These are phyloP conservation scores for Teleogryllus oceanicus DNA, from an alignment of 2,888 invertebrate genomes.

Conservation along the genomic window DNA sequence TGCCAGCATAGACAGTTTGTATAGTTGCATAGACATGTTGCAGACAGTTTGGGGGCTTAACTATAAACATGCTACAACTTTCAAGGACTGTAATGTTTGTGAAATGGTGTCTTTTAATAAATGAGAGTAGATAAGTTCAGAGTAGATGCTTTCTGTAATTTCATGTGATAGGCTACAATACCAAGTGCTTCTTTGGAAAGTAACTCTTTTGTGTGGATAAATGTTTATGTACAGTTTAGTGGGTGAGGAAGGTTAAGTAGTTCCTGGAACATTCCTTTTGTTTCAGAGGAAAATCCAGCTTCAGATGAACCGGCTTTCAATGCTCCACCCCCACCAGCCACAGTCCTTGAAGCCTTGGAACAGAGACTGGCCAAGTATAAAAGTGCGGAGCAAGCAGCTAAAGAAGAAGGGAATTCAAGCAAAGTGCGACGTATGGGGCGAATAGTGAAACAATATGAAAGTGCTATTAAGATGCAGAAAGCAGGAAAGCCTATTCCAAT, in stretches of 20 bases:
- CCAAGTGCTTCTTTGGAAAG: too few relatives aligned
- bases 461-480: conserved; percentile 74
- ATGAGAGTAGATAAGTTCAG: too few relatives aligned
- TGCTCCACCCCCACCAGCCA: conserved; percentile 44
- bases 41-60: too few relatives aligned
- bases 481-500: conserved; percentile 69
- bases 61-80: background rate
- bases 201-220: background rate
- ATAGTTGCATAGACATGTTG: too few relatives aligned
- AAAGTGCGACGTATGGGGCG: conserved; percentile 86
- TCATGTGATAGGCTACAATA: too few relatives aligned
- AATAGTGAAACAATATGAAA: conserved; percentile 89
- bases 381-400: conserved; percentile 69
- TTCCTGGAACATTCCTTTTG: background rate
- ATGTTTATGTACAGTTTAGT: background rate
- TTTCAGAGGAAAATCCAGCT: conserved; percentile 39
- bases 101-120: too few relatives aligned
- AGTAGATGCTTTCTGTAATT: too few relatives aligned
- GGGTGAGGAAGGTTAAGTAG: background rate
- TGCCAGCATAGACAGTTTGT: too few relatives aligned
- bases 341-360: conserved; percentile 70
- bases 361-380: conserved; percentile 79
- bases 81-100: background rate
- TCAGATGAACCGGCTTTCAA: conserved; percentile 38
- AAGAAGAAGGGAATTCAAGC: conserved; percentile 73